These are phyloP conservation scores for Meta bourneti DNA, from an alignment of 2,888 invertebrate genomes.

Conservation along the genomic window DNA sequence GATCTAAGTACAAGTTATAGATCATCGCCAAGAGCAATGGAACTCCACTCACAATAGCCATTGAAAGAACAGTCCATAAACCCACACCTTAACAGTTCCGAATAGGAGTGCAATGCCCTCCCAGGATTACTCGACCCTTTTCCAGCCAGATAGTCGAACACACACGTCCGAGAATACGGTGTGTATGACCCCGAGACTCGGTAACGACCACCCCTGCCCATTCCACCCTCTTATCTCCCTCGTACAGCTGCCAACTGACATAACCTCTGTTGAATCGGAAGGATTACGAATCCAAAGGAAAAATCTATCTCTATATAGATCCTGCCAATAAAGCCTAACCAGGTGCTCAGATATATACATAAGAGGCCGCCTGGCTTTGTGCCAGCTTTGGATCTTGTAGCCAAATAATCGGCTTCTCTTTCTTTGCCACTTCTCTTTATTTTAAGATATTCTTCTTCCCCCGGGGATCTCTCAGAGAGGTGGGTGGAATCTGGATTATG, in stretches of 20 bases:
- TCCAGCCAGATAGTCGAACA: not conserved
- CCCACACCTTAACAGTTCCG: not conserved
- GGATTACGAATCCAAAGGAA: not conserved
- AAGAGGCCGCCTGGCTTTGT: not conserved
- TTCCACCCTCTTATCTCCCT: slow-evolving; percentile 5
- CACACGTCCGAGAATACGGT: not conserved
- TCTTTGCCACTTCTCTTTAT: slow-evolving; percentile 14
- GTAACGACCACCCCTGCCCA: not conserved
- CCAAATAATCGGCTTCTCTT: slow-evolving; percentile 12
- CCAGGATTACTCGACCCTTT: not conserved
- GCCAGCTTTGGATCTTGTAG: not conserved
- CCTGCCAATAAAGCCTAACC: not conserved
- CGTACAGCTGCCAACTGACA: not conserved
- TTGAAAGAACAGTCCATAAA: not conserved
- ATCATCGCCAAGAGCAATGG: not conserved
- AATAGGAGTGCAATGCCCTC: not conserved
- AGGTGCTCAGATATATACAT: not conserved
- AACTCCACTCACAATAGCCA: not conserved
- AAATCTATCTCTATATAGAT: not conserved
- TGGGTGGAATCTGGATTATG: not conserved
- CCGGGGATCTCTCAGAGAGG: not conserved
- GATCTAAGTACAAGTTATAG: too few species aligned
- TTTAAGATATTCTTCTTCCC: not conserved
- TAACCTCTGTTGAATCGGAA: slow-evolving; percentile 27
- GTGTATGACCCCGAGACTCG: too few species aligned